These are phyloP conservation scores for Tineola bisselliella DNA, from an alignment of 2,888 invertebrate species.

Conservation along the genomic window DNA sequence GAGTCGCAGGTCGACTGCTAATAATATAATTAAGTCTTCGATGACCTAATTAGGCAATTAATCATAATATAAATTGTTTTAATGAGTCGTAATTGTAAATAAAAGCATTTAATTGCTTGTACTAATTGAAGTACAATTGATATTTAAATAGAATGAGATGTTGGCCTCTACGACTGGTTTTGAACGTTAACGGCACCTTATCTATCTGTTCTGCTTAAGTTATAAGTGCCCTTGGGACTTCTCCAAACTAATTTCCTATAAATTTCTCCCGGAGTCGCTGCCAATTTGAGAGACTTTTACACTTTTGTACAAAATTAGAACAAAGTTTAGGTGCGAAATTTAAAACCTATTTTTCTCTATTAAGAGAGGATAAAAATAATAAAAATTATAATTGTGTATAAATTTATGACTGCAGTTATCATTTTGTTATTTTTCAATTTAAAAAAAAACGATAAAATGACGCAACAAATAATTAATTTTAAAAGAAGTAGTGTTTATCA, in stretches of 20 bases:
- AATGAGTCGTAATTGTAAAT: too few relatives aligned
- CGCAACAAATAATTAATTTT: too few relatives aligned
- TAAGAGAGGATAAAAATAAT: too few relatives aligned
- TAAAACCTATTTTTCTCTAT: neutral
- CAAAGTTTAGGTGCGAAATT: neutral
- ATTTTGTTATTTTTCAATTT: too few relatives aligned
- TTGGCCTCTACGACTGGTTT: neutral
- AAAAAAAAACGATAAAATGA: too few relatives aligned
- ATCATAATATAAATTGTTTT: too few relatives aligned
- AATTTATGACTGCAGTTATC: too few relatives aligned
- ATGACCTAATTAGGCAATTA: too few relatives aligned
- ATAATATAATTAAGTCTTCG: too few relatives aligned
- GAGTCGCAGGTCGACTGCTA: too few relatives aligned
- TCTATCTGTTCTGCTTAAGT: constrained; percentile 4
- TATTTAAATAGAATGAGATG: neutral
- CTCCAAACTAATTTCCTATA: constrained; percentile 58
- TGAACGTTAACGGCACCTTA: neutral
- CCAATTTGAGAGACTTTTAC: constrained; percentile 1
- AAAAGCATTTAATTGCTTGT: neutral
- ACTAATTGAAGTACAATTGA: neutral
- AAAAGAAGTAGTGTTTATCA: too few relatives aligned
- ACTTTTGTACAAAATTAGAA: neutral
- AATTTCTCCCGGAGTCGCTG: constrained; percentile 30
- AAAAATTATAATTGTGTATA: too few relatives aligned
- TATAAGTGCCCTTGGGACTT: constrained; percentile 17